These are phyloP conservation scores for Lacerta bilineata DNA, from an alignment of 2,797 vertebrate genomes.

Conservation along the genomic window DNA sequence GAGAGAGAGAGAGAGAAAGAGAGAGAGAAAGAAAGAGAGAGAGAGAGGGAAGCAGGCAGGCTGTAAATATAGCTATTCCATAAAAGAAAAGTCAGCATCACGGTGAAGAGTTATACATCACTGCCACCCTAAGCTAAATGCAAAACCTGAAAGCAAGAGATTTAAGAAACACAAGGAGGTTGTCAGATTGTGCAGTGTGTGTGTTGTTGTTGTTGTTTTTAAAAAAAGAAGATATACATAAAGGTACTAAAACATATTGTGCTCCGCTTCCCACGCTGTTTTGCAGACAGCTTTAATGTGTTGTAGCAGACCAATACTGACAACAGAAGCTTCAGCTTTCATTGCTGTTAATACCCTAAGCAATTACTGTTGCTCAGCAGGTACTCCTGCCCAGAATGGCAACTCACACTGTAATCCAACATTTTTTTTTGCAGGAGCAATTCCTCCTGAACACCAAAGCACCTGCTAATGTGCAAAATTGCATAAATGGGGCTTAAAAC, in stretches of 20 bases:
- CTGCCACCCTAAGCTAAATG: not conserved
- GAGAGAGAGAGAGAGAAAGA: not conserved
- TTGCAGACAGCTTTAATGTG: conserved; percentile 60
- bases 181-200: too few species aligned
- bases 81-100: conserved; percentile 23
- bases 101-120: conserved; percentile 16
- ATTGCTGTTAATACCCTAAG: conserved; percentile 69
- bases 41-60: not conserved
- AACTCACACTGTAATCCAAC: conserved; percentile 52
- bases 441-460: conserved; percentile 50
- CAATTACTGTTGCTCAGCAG: conserved; percentile 73
- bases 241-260: conserved; percentile 24
- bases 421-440: conserved; percentile 45
- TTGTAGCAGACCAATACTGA: conserved; percentile 53
- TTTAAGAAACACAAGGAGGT: not conserved
- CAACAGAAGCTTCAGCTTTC: conserved; percentile 68
- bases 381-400: conserved; percentile 62
- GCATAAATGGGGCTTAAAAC: conserved; percentile 47
- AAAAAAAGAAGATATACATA: conserved; percentile 18
- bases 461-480: conserved; percentile 45
- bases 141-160: conserved; percentile 13
- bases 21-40: not conserved
- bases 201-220: not conserved
- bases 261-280: conserved; percentile 35
- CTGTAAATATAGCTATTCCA: conserved; percentile 41